Base-by-base conservation (phyloP, 2,113 vertebrate genomes). In the Cheilinus undulatus region DNA sequence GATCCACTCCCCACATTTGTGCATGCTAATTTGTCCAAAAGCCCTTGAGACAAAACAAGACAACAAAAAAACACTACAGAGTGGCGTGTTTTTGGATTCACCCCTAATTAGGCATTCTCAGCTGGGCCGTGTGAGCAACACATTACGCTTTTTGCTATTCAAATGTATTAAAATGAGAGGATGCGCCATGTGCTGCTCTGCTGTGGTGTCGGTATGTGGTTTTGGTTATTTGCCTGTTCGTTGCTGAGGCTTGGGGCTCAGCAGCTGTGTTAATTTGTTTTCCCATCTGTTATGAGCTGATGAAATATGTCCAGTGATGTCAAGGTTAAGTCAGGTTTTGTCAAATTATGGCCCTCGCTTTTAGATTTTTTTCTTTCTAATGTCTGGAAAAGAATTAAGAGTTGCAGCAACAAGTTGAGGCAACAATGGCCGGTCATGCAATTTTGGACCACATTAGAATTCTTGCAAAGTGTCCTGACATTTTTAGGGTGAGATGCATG, bases 81-180 rank as follows among this genome's bases (percentile, higher is more conserved):
- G 5, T 69, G 57, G 63, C 64, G 58, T 48, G 36, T 52, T 62
- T 53, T 22, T 54, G 3, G n/a, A 36, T 52, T 30, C 36, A 57
- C 30, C 43, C 28, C 57, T 63, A 48, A 79, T 72, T 56, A 52
- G 49, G 27, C 12, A 2, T 65, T 66, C 34, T 69, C 59, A 60
- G 64, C 23, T 63, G 52, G 30, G 40, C 56, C 22, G 24, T 32
- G 52, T 43, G 30, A 34, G 46, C 19, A 28, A 49, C 19, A 17
- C 19, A 9, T 3, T 45, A 38, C 46, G 62, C 28, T 50, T 22
- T 79, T 83, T 86, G 50, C 57, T 86, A 69, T 81, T 89, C 76
- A 88, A 73, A 88, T 83, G 17, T 70, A 85, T 58, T 63, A 15
- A 65, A 76, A 69, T 76, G 49, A 56, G 53, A 46, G 54, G 49